Evolutionary conservation across 2,888 invertebrate genomes (phyloP), one percentile per base, ranked within the genome.

Genomic region (Leucophenga montana): DNA sequence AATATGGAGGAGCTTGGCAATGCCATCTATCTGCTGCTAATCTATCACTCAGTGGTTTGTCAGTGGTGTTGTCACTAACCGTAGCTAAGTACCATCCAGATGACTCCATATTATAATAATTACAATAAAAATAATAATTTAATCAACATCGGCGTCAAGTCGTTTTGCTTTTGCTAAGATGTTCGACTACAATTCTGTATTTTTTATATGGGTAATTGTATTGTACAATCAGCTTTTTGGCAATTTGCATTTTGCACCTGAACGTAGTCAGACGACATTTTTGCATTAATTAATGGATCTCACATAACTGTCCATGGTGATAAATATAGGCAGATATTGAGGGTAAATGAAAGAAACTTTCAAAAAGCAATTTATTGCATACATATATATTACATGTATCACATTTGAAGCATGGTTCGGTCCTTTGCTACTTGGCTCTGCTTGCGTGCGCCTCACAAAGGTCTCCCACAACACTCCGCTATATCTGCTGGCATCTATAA

Each of bases 241-340:
- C 14, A 64, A 64, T 64, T 64, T 64, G 62, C 62, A 46, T 16
- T 22, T 64, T 64, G 48, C 22, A 48, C 46, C n/a, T 64, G 18
- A 62, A 62, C 46, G 46, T n/a, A 14, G 62, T 22, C n/a, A 48
- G 22, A 64, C 62, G 62, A 64, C 62, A 64, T 64, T 64, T 64
- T 46, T 64, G 62, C 46, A 64, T 64, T 64, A 64, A 64, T 64
- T 64, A 64, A 48, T 46, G 62, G 8, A 39, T n/a, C 61, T 3
- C 61, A 39, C 22, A 18, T 61, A 18, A 39, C 31, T 33, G 54
- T 18, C 22, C 14, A 54, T 20, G 54, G 54, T 18, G 18, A 18
- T 22, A 8, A 20, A 20, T 54, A 14, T 22, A 61, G 39, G 31
- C 61, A 22, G 27, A 20, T 54, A 16, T 33, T 39, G 16, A 59